Base-by-base conservation (phyloP, 2,888 invertebrate genomes). In the Thecocarcelia acutangulata region DNA sequence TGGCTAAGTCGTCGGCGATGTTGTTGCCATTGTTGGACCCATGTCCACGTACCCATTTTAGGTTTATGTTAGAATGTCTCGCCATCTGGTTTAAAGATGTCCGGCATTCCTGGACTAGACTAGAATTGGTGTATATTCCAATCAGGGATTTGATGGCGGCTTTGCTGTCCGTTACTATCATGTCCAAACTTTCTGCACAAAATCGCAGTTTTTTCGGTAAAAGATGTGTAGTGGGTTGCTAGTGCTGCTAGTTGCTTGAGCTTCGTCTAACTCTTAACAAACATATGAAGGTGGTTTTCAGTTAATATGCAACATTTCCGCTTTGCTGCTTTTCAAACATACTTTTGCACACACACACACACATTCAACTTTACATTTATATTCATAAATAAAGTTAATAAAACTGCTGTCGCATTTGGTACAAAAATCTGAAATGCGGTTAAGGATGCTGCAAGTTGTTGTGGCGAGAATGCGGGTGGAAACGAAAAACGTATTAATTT, bases 291-390 rank as follows among this genome's bases (percentile, higher is more conserved):
- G 73, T 70, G 64, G 72, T 54, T 79, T 72, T 52, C 37, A 73
- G 66, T 78, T 78, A 78, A 73, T 73, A 73, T 79, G 78, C 78
- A 79, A 59, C 78, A 73, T 79, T 79, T 79, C 52, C 66, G 72
- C 72, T 68, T 79, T 68, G 46, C 52, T 73, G 59, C 50, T 73
- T 72, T 66, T 28, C 21, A 79, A 77, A 48, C 50, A 70, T 52
- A 69, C 44, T 37, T 37, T n/a, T 37, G 15, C 50, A 68, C 61
- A 50, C 2, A 37, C 37, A 63, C 13, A 48, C 37, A 46, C 21
- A 21, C n/a, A 50, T n/a, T 2, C 28, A 15, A 3, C 6, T 4
- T 5, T 15, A 44, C 6, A 15, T 9, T n/a, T 3, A 9, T 15
- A 13, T 42, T 21, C 42, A 21, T 17, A 40, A 24, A 15, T 5